Base-by-base conservation (phyloP, 2,113 vertebrate genomes). In the Physeter macrocephalus region DNA sequence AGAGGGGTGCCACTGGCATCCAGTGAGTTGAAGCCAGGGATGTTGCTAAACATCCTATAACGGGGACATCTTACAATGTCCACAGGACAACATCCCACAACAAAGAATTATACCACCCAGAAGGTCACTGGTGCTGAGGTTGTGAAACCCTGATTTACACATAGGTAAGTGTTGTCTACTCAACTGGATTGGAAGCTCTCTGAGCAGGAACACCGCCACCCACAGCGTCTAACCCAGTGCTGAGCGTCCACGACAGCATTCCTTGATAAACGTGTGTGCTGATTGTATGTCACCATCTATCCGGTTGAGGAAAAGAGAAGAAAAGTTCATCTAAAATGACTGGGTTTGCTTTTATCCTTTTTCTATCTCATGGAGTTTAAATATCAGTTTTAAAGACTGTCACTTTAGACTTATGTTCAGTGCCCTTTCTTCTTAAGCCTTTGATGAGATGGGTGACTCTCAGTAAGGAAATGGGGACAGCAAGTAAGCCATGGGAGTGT, bases 331-430 rank as follows among this genome's bases (percentile, higher is more conserved):
- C 23, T 89, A 85, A 93, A 91, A 67, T 80, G 90, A 90, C 74
- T 83, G n/a, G 23, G 23, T 67, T 95, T 82, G n/a, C 34, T 62
- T 85, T 95, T 75, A 93, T 71, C n/a, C 14, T 86, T 66, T 57
- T 75, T 92, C 89, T 83, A 61, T 49, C 43, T 96, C 97, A 95
- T 66, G 49, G 36, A 82, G 21, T 87, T 93, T 92, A 97, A 94
- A 81, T 69, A 97, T 80, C 66, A 94, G n/a, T 61, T 95, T 93
- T 81, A 94, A 97, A 80, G 62, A 81, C 75, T 41, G 64, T 71
- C 66, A 94, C 27, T 77, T 84, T 52, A 96, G 25, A 93, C 71
- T 95, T 82, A 92, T 90, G 39, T 29, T 91, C 39, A 46, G 11
- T 41, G 46, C 59, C 71, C 59, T 93, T 89, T 77, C 66, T 91